Evolutionary conservation across 2,113 vertebrate genomes (phyloP).

Genomic region (Podarcis cretensis): DNA sequence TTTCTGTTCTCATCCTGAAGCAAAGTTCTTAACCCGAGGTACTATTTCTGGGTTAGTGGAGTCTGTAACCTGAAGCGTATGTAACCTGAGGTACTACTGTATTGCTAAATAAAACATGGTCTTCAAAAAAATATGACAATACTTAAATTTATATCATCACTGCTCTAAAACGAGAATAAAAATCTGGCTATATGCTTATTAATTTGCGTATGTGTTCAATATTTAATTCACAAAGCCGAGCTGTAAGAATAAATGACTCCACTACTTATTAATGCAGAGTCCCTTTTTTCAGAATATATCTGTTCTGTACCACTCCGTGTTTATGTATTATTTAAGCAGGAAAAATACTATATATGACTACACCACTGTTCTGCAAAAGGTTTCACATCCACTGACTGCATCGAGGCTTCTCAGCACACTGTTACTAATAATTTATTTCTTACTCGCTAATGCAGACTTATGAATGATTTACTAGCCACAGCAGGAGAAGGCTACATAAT

Average conservation of each 20-base stretch:
- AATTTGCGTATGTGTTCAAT: background rate
- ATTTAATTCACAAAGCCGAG: background rate
- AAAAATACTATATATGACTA: background rate
- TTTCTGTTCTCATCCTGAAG: too few relatives aligned
- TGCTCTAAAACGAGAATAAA: background rate
- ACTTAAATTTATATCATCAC: background rate
- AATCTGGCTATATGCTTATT: background rate
- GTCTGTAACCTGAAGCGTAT: too few relatives aligned
- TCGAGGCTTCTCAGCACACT: background rate
- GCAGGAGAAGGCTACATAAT: constrained; percentile 31
- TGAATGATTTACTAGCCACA: constrained; percentile 30
- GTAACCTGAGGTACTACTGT: too few relatives aligned
- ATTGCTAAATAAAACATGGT: too few relatives aligned
- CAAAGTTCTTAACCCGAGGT: too few relatives aligned
- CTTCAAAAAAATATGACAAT: too few relatives aligned
- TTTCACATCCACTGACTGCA: constrained; percentile 3
- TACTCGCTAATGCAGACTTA: constrained; percentile 24
- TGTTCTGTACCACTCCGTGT: constrained; percentile 4
- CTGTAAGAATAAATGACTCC: background rate
- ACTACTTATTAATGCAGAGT: background rate
- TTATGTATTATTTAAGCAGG: constrained; percentile 40
- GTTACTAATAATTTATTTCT: constrained; percentile 49
- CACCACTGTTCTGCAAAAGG: background rate
- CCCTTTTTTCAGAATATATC: background rate
- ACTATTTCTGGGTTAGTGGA: too few relatives aligned